These are phyloP conservation scores for Dusona sp. DNA, from an alignment of 2,888 invertebrate species.

Conservation along the genomic window DNA sequence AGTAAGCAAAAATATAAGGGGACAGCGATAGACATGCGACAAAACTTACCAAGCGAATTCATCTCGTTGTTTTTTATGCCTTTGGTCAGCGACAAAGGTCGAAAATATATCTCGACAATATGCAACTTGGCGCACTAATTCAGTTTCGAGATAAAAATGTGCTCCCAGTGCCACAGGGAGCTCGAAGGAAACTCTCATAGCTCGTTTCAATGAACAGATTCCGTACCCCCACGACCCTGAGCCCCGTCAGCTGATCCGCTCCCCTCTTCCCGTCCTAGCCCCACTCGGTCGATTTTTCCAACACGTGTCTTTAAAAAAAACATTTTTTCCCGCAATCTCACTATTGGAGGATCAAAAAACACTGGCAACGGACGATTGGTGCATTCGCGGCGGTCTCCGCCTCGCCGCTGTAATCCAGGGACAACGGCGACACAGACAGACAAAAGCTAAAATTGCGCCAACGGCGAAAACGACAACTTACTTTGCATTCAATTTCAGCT, in stretches of 20 bases:
- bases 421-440: background rate
- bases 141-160: conserved; percentile 30
- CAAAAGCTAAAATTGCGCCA: background rate
- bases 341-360: background rate
- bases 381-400: background rate
- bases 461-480: background rate
- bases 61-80: conserved; percentile 30
- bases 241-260: conserved; percentile 48
- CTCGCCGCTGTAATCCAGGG: background rate
- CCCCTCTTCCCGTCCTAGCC: background rate
- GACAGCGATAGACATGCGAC: background rate
- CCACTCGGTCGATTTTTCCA: background rate
- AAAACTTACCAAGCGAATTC: conserved; percentile 60
- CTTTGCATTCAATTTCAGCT: background rate
- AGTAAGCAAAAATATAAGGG: background rate
- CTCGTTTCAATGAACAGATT: conserved; percentile 10
- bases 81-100: background rate
- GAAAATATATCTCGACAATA: background rate
- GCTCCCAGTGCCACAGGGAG: conserved; percentile 11
- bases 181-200: conserved; percentile 22
- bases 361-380: background rate
- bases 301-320: conserved; percentile 26
- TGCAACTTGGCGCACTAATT: conserved; percentile 35
- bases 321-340: background rate
- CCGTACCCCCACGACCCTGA: conserved; percentile 24